phyloP scores from a whole-genome alignment of 2,113 vertebrate species.

The Panurus biarmicus region DNA sequence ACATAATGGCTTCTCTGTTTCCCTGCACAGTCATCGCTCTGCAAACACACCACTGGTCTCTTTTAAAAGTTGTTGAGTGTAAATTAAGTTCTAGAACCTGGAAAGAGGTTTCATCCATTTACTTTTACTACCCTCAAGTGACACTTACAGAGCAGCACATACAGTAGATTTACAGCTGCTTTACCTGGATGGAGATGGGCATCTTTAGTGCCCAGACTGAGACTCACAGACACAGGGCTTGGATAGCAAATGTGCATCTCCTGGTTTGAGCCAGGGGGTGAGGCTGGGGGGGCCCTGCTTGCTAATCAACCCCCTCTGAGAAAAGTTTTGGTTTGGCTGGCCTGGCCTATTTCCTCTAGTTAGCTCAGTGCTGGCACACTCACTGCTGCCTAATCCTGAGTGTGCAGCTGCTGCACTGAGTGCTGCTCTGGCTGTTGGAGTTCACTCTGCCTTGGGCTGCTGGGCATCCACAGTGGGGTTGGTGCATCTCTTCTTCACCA shows the following conservation, averaged over 20 bases:
- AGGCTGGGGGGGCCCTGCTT: not conserved
- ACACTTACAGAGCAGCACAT: not conserved
- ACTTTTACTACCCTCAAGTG: not conserved
- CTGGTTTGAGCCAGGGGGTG: not conserved
- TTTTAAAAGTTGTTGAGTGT: slow-evolving; percentile 2
- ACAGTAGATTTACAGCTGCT: not conserved
- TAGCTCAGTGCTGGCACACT: not conserved
- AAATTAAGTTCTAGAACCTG: slow-evolving; percentile 35
- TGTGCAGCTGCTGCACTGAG: not conserved
- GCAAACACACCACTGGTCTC: slow-evolving; percentile 6
- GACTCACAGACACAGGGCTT: not conserved
- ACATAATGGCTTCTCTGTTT: slow-evolving; percentile 57
- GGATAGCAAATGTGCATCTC: not conserved
- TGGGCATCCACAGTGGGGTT: not conserved
- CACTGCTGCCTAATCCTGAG: not conserved
- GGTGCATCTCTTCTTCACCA: not conserved
- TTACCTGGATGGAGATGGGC: not conserved
- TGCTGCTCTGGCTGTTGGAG: not conserved
- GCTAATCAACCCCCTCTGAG: not conserved
- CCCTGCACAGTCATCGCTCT: slow-evolving; percentile 10
- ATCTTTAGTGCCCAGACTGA: not conserved
- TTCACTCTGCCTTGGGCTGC: not conserved
- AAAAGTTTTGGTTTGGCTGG: not conserved
- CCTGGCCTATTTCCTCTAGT: not conserved
- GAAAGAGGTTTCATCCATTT: slow-evolving; percentile 7